A percentile compares a stretch with the other conserved stretches of the same genome.
phyloP scores from a whole-genome alignment of 2,113 vertebrate genomes.

The Chrysemys picta region DNA sequence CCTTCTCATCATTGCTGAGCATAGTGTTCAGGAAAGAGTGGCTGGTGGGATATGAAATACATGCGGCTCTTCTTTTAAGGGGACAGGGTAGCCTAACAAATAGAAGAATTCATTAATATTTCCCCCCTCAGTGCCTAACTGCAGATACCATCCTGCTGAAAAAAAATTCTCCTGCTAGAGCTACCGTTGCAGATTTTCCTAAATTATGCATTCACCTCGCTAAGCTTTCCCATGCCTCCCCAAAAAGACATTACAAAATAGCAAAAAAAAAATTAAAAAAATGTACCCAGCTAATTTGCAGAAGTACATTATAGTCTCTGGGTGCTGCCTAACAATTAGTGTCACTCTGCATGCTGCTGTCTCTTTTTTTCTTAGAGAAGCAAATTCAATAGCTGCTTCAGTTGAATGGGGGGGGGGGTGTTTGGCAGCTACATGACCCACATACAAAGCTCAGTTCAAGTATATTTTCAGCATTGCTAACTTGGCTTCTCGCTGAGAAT shows the following conservation, averaged over 20 bases:
- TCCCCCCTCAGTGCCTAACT: background rate
- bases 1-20: background rate
- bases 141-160: background rate
- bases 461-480: conserved; percentile 60
- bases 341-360: conserved; percentile 68
- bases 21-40: background rate
- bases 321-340: conserved; percentile 73
- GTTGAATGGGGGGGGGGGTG: conserved; percentile 21
- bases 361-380: conserved; percentile 62
- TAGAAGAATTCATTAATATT: background rate
- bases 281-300: conserved; percentile 53
- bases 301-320: conserved; percentile 48
- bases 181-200: background rate
- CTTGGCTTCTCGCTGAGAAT: conserved; percentile 64
- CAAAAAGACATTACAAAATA: conserved; percentile 21
- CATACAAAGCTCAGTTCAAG: conserved; percentile 60
- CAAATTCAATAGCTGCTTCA: conserved; percentile 71
- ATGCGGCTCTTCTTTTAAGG: background rate
- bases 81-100: background rate
- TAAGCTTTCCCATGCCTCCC: conserved; percentile 15
- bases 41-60: background rate
- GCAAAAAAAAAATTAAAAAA: background rate
- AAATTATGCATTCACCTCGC: conserved; percentile 44
- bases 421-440: conserved; percentile 72
- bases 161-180: background rate